Evolutionary conservation across 2,888 invertebrate species (phyloP), one percentile per base, ranked within the genome.

Genomic region (Gasteruption jaculator): DNA sequence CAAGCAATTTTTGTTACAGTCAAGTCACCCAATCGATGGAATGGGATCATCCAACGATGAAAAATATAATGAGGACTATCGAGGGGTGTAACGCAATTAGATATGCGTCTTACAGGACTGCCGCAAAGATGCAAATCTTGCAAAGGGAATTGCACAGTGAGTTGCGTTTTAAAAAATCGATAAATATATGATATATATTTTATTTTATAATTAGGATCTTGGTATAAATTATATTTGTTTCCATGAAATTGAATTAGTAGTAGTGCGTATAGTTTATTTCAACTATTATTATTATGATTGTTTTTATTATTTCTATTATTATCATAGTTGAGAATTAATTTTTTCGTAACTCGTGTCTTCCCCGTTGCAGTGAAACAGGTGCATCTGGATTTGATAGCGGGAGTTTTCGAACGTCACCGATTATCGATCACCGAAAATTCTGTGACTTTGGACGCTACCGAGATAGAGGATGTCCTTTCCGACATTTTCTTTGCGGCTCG

Each of bases 41-140:
- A n/a, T n/a, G n/a, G n/a, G n/a, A 32, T 32, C 27, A 39, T 39
- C 19, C 14, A 15, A 48, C 15, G 18, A 83, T 80, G 71, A 61
- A 68, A 24, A 76, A 76, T 51, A 75, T 82, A 11, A 71, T 78
- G 59, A 74, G 76, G 49, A 71, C 73, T 26, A 65, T 85, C 18
- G 76, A 80, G 50, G 80, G 80, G 42, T 82, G 79, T 56, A 81
- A 85, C 60, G 77, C 75, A 33, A 82, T 89, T 45, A 83, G 83
- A 61, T 88, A 86, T 71, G 80, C 82, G 48, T 81, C 82, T 3
- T 89, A 90, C 61, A 77, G 87, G 50, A 80, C 86, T 45, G 87
- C 88, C 11, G 77, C 83, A 48, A 90, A 90, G 71, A 74, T 83
- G 50, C 71, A 78, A 49, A 73, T 77, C 40, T 62, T 84, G 33